These are phyloP conservation scores for Spatula versicolor DNA, from an alignment of 2,797 vertebrate genomes.

Conservation along the genomic window DNA sequence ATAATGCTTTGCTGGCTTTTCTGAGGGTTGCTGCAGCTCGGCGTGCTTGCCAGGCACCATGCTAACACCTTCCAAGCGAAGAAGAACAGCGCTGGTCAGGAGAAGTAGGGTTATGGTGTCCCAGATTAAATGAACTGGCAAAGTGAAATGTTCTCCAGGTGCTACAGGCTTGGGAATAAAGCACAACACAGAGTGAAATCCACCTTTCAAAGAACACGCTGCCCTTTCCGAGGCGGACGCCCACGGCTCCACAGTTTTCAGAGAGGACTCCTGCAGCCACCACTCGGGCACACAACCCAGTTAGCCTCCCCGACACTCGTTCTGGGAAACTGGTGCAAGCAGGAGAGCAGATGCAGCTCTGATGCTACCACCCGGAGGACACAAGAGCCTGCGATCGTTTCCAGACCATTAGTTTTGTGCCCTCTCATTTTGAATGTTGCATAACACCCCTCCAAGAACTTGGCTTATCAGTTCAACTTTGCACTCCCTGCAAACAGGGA, in stretches of 20 bases:
- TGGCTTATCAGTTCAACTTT: slow-evolving; percentile 69
- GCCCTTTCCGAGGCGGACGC: neutral
- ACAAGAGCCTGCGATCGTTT: neutral
- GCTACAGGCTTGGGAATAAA: neutral
- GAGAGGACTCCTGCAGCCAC: neutral
- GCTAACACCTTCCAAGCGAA: neutral
- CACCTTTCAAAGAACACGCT: neutral
- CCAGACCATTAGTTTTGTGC: slow-evolving; percentile 19
- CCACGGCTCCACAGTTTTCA: neutral
- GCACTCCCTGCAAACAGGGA: slow-evolving; percentile 62
- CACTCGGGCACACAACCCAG: neutral
- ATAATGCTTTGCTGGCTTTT: neutral
- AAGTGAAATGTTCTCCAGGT: neutral
- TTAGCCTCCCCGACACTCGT: rapidly evolving
- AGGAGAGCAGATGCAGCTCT: neutral
- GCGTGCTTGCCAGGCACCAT: neutral
- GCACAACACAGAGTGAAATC: neutral
- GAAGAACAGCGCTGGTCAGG: rapidly evolving
- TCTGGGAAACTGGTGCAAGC: neutral
- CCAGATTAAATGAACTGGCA: neutral
- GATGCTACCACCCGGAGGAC: neutral
- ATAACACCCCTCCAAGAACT: slow-evolving; percentile 39
- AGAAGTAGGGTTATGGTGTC: neutral
- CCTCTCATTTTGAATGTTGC: slow-evolving; percentile 18
- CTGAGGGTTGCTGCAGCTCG: neutral